These are phyloP conservation scores for Cossypha polioptera DNA, from an alignment of 2,797 vertebrate genomes.

Conservation along the genomic window DNA sequence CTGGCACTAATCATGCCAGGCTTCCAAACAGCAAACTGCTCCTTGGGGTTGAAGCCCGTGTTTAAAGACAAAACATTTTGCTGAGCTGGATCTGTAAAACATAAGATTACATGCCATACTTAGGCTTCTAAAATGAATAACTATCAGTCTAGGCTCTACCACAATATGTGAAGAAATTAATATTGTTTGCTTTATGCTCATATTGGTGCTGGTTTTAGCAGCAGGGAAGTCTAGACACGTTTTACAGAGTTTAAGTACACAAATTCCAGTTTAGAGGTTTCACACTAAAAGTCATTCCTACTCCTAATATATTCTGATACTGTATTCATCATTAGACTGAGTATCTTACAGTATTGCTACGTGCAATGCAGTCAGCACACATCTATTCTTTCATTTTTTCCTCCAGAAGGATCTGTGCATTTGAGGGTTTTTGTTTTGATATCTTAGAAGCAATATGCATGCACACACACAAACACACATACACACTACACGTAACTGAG, in stretches of 20 bases:
- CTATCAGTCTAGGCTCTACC: neutral
- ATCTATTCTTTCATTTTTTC: neutral
- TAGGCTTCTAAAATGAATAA: neutral
- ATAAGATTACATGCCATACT: neutral
- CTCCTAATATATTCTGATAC: neutral
- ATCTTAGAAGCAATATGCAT: neutral
- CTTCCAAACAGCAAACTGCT: neutral
- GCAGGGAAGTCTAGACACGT: neutral
- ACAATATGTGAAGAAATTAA: neutral
- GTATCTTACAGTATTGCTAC: neutral
- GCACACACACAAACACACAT: fast-evolving
- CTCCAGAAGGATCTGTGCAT: neutral
- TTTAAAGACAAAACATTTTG: neutral
- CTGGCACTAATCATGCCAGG: neutral
- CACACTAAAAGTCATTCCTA: neutral
- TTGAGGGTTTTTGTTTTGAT: neutral
- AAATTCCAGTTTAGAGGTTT: slow-evolving; percentile 36
- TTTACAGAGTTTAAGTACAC: slow-evolving; percentile 24
- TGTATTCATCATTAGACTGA: neutral
- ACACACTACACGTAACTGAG: neutral
- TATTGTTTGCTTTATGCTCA: neutral
- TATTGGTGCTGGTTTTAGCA: neutral
- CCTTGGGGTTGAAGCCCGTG: fast-evolving
- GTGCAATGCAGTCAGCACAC: neutral
- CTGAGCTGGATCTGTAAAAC: neutral